These are phyloP conservation scores for Galerucella nymphaeae DNA, from an alignment of 2,888 invertebrate genomes.

Conservation along the genomic window DNA sequence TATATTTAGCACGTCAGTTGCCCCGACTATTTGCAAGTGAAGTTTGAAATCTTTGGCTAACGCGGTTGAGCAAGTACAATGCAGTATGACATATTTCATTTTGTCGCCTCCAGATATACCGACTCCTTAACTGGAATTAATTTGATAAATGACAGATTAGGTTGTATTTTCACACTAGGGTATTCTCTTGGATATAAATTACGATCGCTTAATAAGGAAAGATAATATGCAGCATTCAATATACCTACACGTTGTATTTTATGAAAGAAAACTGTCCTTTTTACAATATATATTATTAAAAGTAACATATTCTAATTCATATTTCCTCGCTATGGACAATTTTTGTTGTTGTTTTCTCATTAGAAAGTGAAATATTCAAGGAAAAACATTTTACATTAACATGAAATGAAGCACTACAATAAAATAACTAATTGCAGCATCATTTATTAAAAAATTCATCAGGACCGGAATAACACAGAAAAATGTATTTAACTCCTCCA, in stretches of 20 bases:
- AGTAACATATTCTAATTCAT: neutral
- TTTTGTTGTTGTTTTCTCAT: constrained; percentile 20
- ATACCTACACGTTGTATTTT: no score
- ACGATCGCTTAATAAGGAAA: constrained; percentile 34
- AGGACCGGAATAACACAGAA: neutral
- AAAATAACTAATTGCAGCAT: constrained; percentile 46
- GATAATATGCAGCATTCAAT: constrained; percentile 16
- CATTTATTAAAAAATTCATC: constrained; percentile 41
- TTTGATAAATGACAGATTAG: constrained; percentile 55
- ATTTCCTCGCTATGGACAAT: constrained; percentile 7
- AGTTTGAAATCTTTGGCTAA: constrained; percentile 39
- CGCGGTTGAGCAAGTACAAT: constrained; percentile 47
- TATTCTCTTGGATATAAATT: constrained; percentile 39
- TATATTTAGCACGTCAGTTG: constrained; percentile 5
- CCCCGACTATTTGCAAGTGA: constrained; percentile 9
- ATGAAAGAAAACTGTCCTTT: no score
- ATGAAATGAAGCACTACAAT: constrained; percentile 42
- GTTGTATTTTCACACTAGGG: constrained; percentile 46
- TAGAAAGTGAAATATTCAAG: constrained; percentile 44
- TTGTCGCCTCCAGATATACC: constrained; percentile 56
- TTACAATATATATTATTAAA: neutral
- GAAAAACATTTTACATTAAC: constrained; percentile 38
- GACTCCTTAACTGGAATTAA: constrained; percentile 54
- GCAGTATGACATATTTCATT: constrained; percentile 57
- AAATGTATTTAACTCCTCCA: neutral